Percentiles rank a stretch among this genome's conserved stretches.
Conservation (phyloP, 92 coral and sea anemone genomes). For the Phenganax subtilis region DNA sequence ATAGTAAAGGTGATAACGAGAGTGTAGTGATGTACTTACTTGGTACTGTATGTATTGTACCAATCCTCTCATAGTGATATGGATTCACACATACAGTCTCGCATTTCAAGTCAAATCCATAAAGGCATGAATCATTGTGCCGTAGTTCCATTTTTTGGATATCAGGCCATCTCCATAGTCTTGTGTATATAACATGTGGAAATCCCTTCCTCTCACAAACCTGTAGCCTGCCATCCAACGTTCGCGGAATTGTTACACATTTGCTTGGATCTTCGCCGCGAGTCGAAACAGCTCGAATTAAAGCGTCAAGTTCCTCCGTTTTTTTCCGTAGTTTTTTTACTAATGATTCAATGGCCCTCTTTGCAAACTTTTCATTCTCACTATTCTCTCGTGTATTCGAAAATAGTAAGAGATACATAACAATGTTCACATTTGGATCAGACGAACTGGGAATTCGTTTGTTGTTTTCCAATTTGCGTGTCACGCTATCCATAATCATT, state of each 20-base stretch:
- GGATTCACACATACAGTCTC: conserved; percentile 99
- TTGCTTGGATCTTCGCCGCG: conserved; percentile 93
- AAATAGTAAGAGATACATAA: conserved; percentile 70
- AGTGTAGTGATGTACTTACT: conserved; percentile 24
- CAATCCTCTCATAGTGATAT: conserved; percentile 94
- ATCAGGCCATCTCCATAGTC: conserved; percentile 99
- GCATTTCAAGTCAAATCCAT: conserved; percentile 94
- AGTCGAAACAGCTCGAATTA: conserved; percentile 84
- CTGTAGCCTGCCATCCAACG: conserved; percentile 96
- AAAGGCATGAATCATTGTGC: conserved; percentile 96
- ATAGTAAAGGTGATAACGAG: conserved; percentile 21
- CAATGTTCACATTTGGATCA: conserved; percentile 98
- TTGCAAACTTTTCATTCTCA: conserved; percentile 98
- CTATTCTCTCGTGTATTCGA: conserved; percentile 99
- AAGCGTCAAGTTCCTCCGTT: conserved; percentile 92
- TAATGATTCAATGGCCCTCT: conserved; percentile 95
- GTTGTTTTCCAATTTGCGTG: conserved; percentile 48
- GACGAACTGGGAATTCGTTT: conserved; percentile 96
- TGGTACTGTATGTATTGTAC: conserved; percentile 54
- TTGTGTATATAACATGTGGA: conserved; percentile 99
- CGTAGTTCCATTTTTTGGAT: conserved; percentile 99
- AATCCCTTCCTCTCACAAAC: conserved; percentile 99
- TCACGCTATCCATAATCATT: conserved; percentile 42
- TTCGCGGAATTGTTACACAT: conserved; percentile 97
- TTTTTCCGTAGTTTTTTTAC: conserved; percentile 97